These are phyloP conservation scores for Erythrocercus mccallii DNA, from an alignment of 2,113 vertebrate species.

Conservation along the genomic window DNA sequence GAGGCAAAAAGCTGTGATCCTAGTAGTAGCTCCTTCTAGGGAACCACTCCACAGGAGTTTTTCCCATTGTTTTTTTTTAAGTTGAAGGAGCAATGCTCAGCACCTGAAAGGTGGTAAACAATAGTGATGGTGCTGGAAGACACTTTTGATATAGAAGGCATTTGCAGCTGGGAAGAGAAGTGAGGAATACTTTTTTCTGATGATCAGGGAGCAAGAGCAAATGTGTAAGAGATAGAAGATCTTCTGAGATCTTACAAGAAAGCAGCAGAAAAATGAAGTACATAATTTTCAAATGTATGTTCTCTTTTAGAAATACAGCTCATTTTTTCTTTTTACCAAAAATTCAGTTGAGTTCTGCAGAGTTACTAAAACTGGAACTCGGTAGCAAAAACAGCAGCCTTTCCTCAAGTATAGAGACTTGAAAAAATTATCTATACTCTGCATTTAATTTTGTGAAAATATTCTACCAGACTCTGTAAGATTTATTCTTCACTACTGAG, in stretches of 20 bases:
- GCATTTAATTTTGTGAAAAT: background rate
- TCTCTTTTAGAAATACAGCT: background rate
- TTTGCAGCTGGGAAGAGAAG: background rate
- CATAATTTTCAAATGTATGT: background rate
- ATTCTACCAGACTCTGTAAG: background rate
- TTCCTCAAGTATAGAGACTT: background rate
- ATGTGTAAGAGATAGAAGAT: background rate
- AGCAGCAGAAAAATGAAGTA: background rate
- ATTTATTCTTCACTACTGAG: background rate
- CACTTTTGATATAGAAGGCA: background rate
- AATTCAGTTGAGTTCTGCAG: background rate
- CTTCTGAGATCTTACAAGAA: background rate
- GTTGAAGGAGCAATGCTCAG: background rate
- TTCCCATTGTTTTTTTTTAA: background rate
- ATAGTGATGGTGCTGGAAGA: background rate
- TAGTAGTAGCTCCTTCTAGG: background rate
- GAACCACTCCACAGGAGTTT: background rate
- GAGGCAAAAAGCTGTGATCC: background rate
- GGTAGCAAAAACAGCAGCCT: background rate
- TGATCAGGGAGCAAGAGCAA: background rate
- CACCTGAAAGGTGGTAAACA: background rate
- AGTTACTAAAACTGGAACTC: background rate
- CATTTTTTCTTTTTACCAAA: slow-evolving; percentile 13
- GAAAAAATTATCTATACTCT: background rate
- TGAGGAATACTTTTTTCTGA: background rate